Percentiles rank a stretch among this genome's conserved stretches.
phyloP scores from a whole-genome alignment of 2,888 invertebrate genomes.

The Plagodis pulveraria region DNA sequence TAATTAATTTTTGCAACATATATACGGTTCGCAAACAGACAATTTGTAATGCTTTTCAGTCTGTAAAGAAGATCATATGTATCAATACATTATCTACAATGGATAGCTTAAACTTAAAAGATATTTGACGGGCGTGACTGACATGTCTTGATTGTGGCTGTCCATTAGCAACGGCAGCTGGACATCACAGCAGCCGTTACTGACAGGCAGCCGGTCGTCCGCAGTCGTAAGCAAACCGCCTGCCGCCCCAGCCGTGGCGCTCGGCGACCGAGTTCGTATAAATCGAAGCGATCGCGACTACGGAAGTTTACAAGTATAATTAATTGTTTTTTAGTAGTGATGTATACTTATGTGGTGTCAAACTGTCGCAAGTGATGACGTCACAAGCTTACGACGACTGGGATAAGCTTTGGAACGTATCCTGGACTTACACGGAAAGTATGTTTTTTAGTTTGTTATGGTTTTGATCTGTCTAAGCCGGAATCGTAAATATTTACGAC shows the following conservation, averaged over 20 bases:
- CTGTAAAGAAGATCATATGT: too few species aligned
- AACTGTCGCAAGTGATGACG: slow-evolving; percentile 21
- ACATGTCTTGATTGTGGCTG: too few species aligned
- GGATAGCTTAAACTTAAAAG: too few species aligned
- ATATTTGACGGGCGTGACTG: too few species aligned
- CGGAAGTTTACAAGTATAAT: slow-evolving; percentile 13
- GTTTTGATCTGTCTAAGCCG: background rate
- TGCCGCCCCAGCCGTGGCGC: slow-evolving; percentile 3
- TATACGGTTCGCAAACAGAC: too few species aligned
- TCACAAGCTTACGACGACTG: slow-evolving; percentile 30
- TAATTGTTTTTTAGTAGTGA: slow-evolving; percentile 11
- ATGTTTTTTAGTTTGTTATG: slow-evolving; percentile 11
- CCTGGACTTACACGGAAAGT: slow-evolving; percentile 37
- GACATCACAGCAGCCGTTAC: too few species aligned
- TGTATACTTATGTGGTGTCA: slow-evolving; percentile 19
- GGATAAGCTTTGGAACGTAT: slow-evolving; percentile 40
- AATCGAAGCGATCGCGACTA: background rate
- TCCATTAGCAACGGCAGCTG: too few species aligned
- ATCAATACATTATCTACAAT: too few species aligned
- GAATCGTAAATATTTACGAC: too few species aligned
- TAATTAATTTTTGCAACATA: too few species aligned
- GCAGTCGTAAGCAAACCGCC: slow-evolving; percentile 16
- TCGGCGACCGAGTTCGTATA: background rate
- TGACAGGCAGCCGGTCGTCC: background rate
- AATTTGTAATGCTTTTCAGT: too few species aligned